Percentiles rank a stretch among this genome's conserved stretches.
These are phyloP conservation scores for Oxyscelio sp. DNA, from an alignment of 2,888 invertebrate species.

Conservation along the genomic window DNA sequence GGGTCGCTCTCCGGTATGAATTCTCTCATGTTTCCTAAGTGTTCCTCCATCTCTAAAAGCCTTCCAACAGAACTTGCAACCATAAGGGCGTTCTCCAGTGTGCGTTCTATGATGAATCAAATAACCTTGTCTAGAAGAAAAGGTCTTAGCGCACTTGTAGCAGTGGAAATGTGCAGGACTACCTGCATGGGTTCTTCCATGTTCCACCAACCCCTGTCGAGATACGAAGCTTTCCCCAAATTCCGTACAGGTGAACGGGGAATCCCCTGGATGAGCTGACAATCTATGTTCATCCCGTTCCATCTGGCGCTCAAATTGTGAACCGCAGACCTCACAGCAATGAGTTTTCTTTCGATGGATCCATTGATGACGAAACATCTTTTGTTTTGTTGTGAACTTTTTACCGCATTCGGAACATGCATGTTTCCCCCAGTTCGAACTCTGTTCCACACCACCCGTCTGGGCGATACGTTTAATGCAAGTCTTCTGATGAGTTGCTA, in stretches of 20 bases:
- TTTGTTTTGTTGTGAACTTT: constrained; percentile 89
- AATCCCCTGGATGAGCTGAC: constrained; percentile 87
- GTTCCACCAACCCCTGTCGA: constrained; percentile 89
- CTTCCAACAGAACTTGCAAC: constrained; percentile 89
- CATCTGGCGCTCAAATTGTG: constrained; percentile 87
- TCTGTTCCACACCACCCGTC: constrained; percentile 80
- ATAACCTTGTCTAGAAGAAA: constrained; percentile 89
- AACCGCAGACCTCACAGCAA: constrained; percentile 88
- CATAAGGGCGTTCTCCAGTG: constrained; percentile 89
- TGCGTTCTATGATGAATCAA: constrained; percentile 89
- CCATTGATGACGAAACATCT: constrained; percentile 89
- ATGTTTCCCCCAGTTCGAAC: constrained; percentile 87
- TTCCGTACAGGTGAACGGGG: constrained; percentile 88
- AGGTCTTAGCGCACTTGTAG: constrained; percentile 89
- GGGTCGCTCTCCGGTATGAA: constrained; percentile 89
- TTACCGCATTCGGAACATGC: constrained; percentile 88
- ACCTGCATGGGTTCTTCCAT: constrained; percentile 88
- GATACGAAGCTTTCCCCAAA: constrained; percentile 89
- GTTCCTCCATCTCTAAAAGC: constrained; percentile 90
- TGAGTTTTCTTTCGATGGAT: constrained; percentile 88
- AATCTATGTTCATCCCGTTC: constrained; percentile 88
- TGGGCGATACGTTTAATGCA: constrained; percentile 85
- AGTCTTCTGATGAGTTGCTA: constrained; percentile 87
- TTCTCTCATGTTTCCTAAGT: constrained; percentile 89
- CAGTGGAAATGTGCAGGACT: constrained; percentile 89